Conservation (phyloP, 2,113 vertebrate species). For the Channa maculata region DNA sequence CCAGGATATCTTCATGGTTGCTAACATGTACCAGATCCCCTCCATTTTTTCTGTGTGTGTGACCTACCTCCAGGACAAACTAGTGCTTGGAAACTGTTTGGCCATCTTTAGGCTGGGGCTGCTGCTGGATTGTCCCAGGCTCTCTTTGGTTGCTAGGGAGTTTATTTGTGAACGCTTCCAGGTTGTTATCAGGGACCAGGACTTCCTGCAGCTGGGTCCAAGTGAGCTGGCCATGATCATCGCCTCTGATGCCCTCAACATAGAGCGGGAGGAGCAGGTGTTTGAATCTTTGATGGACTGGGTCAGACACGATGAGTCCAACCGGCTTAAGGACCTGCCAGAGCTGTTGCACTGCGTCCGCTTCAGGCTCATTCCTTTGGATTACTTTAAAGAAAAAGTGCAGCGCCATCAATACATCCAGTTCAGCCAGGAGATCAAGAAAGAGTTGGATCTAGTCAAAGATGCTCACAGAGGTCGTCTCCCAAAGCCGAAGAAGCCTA, state of each 20-base stretch:
- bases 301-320: constrained; percentile 83
- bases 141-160: constrained; percentile 87
- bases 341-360: constrained; percentile 92
- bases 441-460: constrained; percentile 92
- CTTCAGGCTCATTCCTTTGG: constrained; percentile 89
- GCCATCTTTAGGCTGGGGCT: constrained; percentile 92
- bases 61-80: constrained; percentile 91
- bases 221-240: constrained; percentile 91
- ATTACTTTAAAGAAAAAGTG: constrained; percentile 90
- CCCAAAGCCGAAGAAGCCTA: constrained; percentile 84
- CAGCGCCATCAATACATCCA: constrained; percentile 86
- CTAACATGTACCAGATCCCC: constrained; percentile 96
- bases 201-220: constrained; percentile 89
- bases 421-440: constrained; percentile 87
- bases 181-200: constrained; percentile 87
- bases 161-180: constrained; percentile 91
- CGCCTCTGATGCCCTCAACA: constrained; percentile 89
- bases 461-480: constrained; percentile 89
- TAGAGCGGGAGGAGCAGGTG: constrained; percentile 90
- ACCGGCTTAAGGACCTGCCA: constrained; percentile 85
- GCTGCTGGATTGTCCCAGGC: constrained; percentile 90
- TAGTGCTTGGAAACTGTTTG: constrained; percentile 93
- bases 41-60: constrained; percentile 95
- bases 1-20: constrained; percentile 92
- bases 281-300: constrained; percentile 95